These are phyloP conservation scores for Conus canariensis DNA, from an alignment of 2,888 invertebrate species.

Conservation along the genomic window DNA sequence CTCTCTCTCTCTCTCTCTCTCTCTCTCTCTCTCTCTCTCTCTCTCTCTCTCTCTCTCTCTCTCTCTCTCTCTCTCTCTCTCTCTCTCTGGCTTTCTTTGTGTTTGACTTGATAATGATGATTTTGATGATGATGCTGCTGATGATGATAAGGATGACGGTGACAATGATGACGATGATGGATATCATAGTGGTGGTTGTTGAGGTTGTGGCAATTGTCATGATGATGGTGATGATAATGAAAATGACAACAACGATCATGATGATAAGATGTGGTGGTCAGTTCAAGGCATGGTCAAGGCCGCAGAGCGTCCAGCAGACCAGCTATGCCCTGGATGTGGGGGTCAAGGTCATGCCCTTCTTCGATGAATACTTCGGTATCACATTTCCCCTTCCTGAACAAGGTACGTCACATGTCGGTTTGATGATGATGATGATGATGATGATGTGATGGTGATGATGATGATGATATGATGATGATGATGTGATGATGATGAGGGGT, in stretches of 20 bases:
- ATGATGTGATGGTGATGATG: no score
- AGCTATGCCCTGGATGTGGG: conserved; percentile 83
- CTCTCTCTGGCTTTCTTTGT: no score
- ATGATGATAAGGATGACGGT: neutral
- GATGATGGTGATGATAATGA: conserved; percentile 10
- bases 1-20: no score
- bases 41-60: no score
- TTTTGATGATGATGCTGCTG: neutral
- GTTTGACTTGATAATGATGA: no score
- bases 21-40: no score
- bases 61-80: no score
- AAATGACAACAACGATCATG: neutral
- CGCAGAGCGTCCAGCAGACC: conserved; percentile 86
- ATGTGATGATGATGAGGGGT: neutral
- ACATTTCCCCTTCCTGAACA: conserved; percentile 79
- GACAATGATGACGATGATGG: neutral
- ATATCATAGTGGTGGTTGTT: no score
- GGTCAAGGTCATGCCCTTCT: conserved; percentile 78
- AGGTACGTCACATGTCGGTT: conserved; percentile 63
- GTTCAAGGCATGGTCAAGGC: conserved; percentile 81
- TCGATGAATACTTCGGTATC: conserved; percentile 78
- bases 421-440: no score
- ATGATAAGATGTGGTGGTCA: conserved; percentile 49
- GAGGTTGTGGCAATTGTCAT: neutral
- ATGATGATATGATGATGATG: neutral